These are phyloP conservation scores for Mythimna albipuncta DNA, from an alignment of 2,888 invertebrate species.

Conservation along the genomic window DNA sequence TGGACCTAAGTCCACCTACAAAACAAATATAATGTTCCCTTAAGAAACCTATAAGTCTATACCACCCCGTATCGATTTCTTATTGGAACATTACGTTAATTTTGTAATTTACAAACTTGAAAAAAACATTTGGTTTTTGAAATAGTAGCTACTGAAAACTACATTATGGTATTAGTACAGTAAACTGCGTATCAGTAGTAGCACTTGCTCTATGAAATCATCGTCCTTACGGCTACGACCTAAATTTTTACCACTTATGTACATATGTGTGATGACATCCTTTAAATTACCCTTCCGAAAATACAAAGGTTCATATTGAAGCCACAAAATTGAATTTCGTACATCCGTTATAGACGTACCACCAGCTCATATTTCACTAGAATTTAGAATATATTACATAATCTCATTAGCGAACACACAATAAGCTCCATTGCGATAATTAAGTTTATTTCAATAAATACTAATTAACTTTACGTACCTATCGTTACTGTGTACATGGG, in stretches of 20 bases:
- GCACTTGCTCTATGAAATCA: background rate
- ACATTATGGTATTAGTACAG: background rate
- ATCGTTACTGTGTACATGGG: background rate
- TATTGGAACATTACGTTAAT: too few relatives aligned
- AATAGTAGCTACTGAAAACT: background rate
- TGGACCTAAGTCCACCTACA: too few relatives aligned
- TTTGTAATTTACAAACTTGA: too few relatives aligned
- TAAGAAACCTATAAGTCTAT: too few relatives aligned
- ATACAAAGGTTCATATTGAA: background rate
- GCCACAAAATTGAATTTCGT: background rate
- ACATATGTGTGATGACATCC: too few relatives aligned
- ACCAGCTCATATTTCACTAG: background rate
- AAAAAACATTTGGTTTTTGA: too few relatives aligned
- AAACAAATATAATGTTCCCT: too few relatives aligned
- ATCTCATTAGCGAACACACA: background rate
- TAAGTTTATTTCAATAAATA: slow-evolving; percentile 2
- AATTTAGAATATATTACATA: slow-evolving; percentile 20
- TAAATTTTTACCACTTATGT: too few relatives aligned
- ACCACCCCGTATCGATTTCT: too few relatives aligned
- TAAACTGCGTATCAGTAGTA: background rate
- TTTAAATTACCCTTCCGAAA: too few relatives aligned
- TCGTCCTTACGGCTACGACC: background rate
- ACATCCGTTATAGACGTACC: background rate
- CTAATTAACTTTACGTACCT: slow-evolving; percentile 1
- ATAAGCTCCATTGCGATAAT: slow-evolving; percentile 4